These are phyloP conservation scores for Lagenorhynchus albirostris DNA, from an alignment of 2,113 vertebrate species.

Conservation along the genomic window DNA sequence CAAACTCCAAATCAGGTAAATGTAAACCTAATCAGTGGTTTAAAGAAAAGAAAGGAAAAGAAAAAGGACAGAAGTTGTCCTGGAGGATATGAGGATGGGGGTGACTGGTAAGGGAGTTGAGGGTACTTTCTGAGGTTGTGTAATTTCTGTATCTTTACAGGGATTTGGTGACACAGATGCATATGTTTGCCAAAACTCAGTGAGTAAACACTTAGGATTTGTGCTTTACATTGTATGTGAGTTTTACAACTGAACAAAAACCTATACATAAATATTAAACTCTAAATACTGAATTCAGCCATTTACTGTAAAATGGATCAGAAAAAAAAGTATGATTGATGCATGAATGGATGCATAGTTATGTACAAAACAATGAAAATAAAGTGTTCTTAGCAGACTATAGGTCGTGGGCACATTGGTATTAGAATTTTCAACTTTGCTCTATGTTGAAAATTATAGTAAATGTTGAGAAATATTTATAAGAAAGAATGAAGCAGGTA, in stretches of 20 bases:
- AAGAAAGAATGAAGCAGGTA: background rate
- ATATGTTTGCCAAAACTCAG: background rate
- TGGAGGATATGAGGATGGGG: accelerated
- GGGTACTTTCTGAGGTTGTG: background rate
- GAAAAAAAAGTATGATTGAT: background rate
- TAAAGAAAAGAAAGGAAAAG: background rate
- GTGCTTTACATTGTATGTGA: background rate
- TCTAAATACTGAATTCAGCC: background rate
- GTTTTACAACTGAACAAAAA: background rate
- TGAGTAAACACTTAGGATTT: background rate
- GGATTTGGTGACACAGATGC: background rate
- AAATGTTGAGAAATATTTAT: background rate
- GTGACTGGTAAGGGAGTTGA: no score
- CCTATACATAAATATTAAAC: background rate
- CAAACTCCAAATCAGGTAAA: background rate
- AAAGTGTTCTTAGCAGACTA: background rate
- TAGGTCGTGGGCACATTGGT: accelerated
- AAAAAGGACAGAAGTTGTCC: background rate
- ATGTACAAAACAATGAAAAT: accelerated
- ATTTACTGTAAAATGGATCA: background rate
- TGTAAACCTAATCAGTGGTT: background rate
- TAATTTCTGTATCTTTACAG: background rate
- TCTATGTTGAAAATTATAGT: background rate
- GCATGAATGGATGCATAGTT: no score
- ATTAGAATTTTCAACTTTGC: background rate